These are phyloP conservation scores for Rhabdornis inornatus DNA, from an alignment of 2,113 vertebrate genomes.

Conservation along the genomic window DNA sequence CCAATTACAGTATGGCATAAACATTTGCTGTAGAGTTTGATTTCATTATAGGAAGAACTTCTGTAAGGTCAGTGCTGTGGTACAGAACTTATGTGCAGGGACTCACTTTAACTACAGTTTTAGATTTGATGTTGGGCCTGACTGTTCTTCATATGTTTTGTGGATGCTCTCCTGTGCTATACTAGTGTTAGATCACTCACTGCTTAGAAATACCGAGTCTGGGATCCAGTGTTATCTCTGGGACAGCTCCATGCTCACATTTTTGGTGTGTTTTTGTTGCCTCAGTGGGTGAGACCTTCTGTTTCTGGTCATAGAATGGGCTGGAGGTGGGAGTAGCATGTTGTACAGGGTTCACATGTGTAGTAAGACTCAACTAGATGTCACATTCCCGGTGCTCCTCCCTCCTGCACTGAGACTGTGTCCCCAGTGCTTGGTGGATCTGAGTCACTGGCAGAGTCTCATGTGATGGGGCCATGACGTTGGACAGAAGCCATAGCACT, in stretches of 20 bases:
- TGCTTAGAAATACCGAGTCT: neutral
- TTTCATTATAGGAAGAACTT: conserved; percentile 17
- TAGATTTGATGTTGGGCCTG: neutral
- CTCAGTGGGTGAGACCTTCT: neutral
- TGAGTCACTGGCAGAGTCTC: neutral
- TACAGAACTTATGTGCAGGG: neutral
- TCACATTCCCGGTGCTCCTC: neutral
- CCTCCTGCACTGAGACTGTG: neutral
- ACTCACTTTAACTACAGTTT: neutral
- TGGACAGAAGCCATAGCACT: neutral
- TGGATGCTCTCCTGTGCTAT: neutral
- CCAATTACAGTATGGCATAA: conserved; percentile 22
- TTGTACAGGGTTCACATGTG: neutral
- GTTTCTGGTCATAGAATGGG: neutral
- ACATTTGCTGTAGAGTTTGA: conserved; percentile 28
- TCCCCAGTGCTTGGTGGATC: neutral
- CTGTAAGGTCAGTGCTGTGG: conserved; percentile 10
- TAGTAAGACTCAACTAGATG: neutral
- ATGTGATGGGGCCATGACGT: neutral
- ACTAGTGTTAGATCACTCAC: neutral
- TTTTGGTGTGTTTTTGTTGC: neutral
- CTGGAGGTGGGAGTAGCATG: neutral
- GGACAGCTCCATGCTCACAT: neutral
- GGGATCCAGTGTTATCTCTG: neutral
- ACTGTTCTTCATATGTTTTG: neutral